Conservation (phyloP, 1,140 invertebrate genomes). For the Pinna nobilis region DNA sequence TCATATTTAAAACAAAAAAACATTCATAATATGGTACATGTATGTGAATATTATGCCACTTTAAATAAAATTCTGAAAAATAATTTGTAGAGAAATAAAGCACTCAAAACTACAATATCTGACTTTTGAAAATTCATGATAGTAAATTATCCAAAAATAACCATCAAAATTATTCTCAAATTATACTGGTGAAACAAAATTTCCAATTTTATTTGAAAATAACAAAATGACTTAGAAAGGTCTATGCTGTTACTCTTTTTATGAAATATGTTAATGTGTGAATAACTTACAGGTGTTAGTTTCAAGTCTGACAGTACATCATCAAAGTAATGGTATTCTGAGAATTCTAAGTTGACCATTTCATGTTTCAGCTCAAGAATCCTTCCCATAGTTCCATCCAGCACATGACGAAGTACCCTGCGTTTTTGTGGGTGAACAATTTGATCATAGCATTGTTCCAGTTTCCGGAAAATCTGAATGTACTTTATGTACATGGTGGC, state of each 20-base stretch:
- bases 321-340: conserved; percentile 91
- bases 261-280: background rate
- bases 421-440: conserved; percentile 95
- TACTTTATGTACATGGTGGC: conserved; percentile 84
- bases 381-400: conserved; percentile 88
- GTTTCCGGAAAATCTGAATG: conserved; percentile 83
- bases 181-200: background rate
- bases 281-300: conserved; percentile 78
- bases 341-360: conserved; percentile 88
- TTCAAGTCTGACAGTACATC: conserved; percentile 81
- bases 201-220: too few relatives aligned
- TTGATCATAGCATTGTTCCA: conserved; percentile 91
- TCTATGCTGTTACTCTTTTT: too few relatives aligned
- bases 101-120: too few relatives aligned
- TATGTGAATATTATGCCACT: too few relatives aligned
- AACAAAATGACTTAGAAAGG: too few relatives aligned
- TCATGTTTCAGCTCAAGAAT: conserved; percentile 82
- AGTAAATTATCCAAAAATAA: conserved; percentile 1
- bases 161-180: background rate
- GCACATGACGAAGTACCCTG: conserved; percentile 83
- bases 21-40: too few relatives aligned
- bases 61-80: too few relatives aligned
- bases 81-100: too few relatives aligned
- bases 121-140: too few relatives aligned
- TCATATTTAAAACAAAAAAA: background rate